Percentiles rank a stretch among this genome's conserved stretches.
phyloP scores from a whole-genome alignment of 2,888 invertebrate species.

The Arge pagana region DNA sequence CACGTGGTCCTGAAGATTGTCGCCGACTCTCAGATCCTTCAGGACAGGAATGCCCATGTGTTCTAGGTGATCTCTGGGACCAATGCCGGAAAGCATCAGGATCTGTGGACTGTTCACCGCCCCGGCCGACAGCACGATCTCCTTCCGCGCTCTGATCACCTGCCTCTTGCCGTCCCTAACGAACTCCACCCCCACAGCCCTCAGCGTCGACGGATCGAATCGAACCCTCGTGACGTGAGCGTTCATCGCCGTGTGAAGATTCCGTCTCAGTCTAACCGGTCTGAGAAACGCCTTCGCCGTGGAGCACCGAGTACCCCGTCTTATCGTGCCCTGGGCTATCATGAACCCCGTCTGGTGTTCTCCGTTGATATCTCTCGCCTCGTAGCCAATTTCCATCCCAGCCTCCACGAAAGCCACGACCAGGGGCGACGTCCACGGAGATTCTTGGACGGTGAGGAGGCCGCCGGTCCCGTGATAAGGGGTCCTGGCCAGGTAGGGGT shows the following conservation, averaged over 20 bases:
- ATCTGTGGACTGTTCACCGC: constrained; percentile 91
- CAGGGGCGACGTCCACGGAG: constrained; percentile 82
- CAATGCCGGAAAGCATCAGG: constrained; percentile 87
- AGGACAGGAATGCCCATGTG: constrained; percentile 74
- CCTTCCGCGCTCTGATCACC: constrained; percentile 75
- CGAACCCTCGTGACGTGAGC: constrained; percentile 77
- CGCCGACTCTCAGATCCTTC: constrained; percentile 75
- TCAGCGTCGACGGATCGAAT: constrained; percentile 74
- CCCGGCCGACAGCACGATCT: constrained; percentile 87
- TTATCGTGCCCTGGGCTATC: constrained; percentile 81
- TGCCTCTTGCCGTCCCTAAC: constrained; percentile 73
- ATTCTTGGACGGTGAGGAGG: constrained; percentile 78
- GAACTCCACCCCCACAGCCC: constrained; percentile 82
- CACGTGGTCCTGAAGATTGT: constrained; percentile 87
- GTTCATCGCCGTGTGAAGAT: constrained; percentile 81
- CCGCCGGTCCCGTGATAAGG: constrained; percentile 76
- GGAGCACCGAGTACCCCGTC: constrained; percentile 80
- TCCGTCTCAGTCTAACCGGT: constrained; percentile 74
- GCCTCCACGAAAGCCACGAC: constrained; percentile 83
- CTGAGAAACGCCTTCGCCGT: constrained; percentile 87
- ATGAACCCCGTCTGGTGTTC: constrained; percentile 79
- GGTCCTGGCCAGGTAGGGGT: constrained; percentile 76
- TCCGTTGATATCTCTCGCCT: constrained; percentile 82
- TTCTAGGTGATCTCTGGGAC: constrained; percentile 71
- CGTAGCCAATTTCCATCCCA: constrained; percentile 81